Evolutionary conservation across 2,113 vertebrate genomes (phyloP).

Genomic region (Oncorhynchus masou): DNA sequence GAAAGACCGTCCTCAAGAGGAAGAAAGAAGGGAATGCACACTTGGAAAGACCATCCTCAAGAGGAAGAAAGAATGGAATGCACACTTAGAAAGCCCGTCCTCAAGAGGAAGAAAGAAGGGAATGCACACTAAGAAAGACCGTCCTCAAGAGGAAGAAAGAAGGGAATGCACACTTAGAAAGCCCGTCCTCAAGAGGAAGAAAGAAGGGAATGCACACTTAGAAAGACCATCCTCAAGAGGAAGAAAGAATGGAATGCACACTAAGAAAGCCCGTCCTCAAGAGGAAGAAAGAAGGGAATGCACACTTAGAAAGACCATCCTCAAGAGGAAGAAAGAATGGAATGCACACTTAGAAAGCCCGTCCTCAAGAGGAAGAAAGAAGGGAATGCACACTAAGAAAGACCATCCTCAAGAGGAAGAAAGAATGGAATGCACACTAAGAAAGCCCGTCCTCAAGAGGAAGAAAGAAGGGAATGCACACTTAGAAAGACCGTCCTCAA

Average conservation of each 20-base stretch:
- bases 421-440: constrained; percentile 5
- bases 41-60: background rate
- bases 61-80: constrained; percentile 28
- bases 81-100: background rate
- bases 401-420: constrained; percentile 21
- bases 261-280: background rate
- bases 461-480: constrained; percentile 12
- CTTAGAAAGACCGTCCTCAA: background rate
- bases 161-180: background rate
- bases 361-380: constrained; percentile 30
- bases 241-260: constrained; percentile 12
- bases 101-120: constrained; percentile 32
- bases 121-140: background rate
- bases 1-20: constrained; percentile 18
- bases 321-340: constrained; percentile 31
- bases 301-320: background rate
- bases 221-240: constrained; percentile 19
- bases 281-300: constrained; percentile 28
- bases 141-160: constrained; percentile 30
- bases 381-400: background rate
- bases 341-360: background rate
- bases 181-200: constrained; percentile 21
- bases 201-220: constrained; percentile 6
- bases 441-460: constrained; percentile 18
- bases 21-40: constrained; percentile 12